These are phyloP conservation scores for Columba livia DNA, from an alignment of 2,113 vertebrate genomes.

Conservation along the genomic window DNA sequence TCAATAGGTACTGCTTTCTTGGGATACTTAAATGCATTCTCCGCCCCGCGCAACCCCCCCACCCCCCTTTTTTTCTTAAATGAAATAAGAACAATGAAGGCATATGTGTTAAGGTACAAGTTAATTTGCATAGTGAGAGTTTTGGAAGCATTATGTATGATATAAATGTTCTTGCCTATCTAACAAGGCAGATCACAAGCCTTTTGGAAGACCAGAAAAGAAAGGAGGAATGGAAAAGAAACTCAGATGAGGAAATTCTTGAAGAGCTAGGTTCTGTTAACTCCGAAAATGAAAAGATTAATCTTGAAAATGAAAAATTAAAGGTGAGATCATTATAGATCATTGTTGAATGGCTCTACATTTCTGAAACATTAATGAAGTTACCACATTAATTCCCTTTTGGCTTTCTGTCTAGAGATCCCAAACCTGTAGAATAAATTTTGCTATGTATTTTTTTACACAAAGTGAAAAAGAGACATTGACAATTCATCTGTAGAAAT, in stretches of 20 bases:
- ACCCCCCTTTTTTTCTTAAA: not conserved
- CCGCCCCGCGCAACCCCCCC: too few species aligned
- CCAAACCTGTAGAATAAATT: not conserved
- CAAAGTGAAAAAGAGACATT: not conserved
- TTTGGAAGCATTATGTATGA: not conserved
- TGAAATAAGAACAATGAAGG: not conserved
- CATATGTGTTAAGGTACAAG: not conserved
- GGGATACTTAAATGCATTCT: not conserved
- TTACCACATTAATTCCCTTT: not conserved
- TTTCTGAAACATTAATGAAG: not conserved
- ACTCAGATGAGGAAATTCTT: conserved; percentile 71
- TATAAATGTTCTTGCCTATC: not conserved
- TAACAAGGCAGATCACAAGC: conserved; percentile 78
- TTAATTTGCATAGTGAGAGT: not conserved
- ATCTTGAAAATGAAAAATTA: conserved; percentile 78
- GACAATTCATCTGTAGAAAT: not conserved
- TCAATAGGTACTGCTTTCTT: not conserved
- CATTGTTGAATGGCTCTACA: not conserved
- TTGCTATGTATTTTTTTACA: not conserved
- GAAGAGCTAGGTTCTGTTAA: conserved; percentile 74
- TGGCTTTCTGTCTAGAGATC: not conserved
- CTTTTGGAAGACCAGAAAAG: conserved; percentile 74
- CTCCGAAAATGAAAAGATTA: conserved; percentile 75
- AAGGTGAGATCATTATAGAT: conserved; percentile 72
- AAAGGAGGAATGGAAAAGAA: conserved; percentile 66